Evolutionary conservation across 2,797 vertebrate genomes (phyloP).

Genomic region (Chiroxiphia lanceolata): DNA sequence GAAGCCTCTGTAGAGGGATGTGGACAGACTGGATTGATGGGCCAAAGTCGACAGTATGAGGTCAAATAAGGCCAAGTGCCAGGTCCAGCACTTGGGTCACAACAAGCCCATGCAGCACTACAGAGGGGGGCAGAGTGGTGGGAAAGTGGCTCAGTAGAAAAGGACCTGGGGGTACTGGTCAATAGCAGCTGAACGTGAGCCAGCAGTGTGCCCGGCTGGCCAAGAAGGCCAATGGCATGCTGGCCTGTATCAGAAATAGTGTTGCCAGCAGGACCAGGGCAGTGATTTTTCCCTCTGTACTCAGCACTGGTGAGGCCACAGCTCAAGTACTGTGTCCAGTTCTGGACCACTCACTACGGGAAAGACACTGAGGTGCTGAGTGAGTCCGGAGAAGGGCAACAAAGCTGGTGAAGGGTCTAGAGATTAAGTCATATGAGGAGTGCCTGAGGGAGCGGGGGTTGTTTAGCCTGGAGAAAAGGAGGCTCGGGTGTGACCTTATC

Average conservation of each 20-base stretch:
- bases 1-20: background rate
- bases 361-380: background rate
- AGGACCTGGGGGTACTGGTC: background rate
- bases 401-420: background rate
- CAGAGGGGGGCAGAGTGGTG: background rate
- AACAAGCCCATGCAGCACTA: background rate
- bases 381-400: background rate
- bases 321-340: background rate
- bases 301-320: rapidly evolving
- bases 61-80: too few relatives aligned
- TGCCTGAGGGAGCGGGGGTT: background rate
- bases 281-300: background rate
- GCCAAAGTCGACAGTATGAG: background rate
- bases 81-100: background rate
- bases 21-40: background rate
- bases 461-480: background rate
- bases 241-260: background rate
- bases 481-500: background rate
- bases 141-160: background rate
- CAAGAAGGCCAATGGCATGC: background rate
- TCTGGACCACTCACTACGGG: background rate
- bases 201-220: background rate
- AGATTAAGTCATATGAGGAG: background rate
- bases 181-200: background rate
- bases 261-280: background rate